Conservation (phyloP, 2,113 vertebrate genomes). For the Oceanites oceanicus region DNA sequence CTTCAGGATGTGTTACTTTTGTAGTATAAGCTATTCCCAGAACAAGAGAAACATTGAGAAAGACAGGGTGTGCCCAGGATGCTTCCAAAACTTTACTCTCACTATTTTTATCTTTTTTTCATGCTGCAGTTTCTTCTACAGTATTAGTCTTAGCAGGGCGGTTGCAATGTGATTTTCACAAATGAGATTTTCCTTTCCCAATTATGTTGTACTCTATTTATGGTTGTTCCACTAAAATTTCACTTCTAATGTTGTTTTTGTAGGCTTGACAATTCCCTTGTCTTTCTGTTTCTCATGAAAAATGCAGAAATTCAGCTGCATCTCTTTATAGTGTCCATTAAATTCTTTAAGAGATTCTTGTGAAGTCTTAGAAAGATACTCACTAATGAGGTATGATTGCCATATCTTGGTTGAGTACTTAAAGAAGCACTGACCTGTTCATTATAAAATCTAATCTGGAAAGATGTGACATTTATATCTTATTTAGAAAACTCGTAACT, state of each 20-base stretch:
- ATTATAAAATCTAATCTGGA: slow-evolving; percentile 12
- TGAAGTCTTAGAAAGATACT: slow-evolving; percentile 21
- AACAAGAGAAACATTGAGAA: not conserved
- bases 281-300: slow-evolving; percentile 56
- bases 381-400: slow-evolving; percentile 43
- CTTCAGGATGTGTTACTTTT: slow-evolving; percentile 49
- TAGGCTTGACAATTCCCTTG: slow-evolving; percentile 30
- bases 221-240: slow-evolving; percentile 41
- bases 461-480: not conserved
- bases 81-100: not conserved
- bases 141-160: not conserved
- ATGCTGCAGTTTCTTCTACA: not conserved
- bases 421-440: not conserved
- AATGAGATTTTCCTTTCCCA: slow-evolving; percentile 19
- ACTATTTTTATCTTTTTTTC: not conserved
- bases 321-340: slow-evolving; percentile 61
- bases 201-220: slow-evolving; percentile 51
- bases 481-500: not conserved
- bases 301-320: slow-evolving; percentile 50
- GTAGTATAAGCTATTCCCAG: not conserved
- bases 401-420: not conserved
- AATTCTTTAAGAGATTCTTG: slow-evolving; percentile 33
- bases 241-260: slow-evolving; percentile 49
- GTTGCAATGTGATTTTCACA: slow-evolving; percentile 11
- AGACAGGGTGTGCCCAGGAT: not conserved